These are phyloP conservation scores for Eupithecia insigniata DNA, from an alignment of 2,888 invertebrate species.

Conservation along the genomic window DNA sequence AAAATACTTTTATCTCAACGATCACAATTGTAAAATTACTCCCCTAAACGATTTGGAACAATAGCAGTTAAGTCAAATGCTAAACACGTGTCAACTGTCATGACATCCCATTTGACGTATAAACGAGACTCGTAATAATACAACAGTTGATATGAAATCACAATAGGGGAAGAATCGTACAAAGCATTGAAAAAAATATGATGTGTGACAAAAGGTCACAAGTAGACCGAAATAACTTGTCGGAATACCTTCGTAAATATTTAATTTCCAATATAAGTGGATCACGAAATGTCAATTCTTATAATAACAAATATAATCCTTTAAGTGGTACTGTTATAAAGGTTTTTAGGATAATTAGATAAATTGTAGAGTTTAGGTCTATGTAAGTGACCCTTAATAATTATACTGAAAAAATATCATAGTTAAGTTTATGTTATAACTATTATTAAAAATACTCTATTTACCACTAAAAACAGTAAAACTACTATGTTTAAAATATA, in stretches of 20 bases:
- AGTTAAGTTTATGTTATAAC: neutral
- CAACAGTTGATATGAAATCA: slow-evolving; percentile 72
- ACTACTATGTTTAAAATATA: neutral
- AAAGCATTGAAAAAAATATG: slow-evolving; percentile 33
- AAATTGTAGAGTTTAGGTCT: neutral
- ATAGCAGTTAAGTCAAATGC: slow-evolving; percentile 75
- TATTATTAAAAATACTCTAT: neutral
- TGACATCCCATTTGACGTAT: slow-evolving; percentile 73
- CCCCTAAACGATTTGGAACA: slow-evolving; percentile 73
- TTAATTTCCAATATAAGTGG: slow-evolving; percentile 14
- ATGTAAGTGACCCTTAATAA: neutral
- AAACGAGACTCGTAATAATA: slow-evolving; percentile 73
- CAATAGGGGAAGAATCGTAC: slow-evolving; percentile 56
- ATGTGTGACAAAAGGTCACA: slow-evolving; percentile 28
- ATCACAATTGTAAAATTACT: slow-evolving; percentile 51
- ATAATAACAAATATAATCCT: neutral
- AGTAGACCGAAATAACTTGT: slow-evolving; percentile 27
- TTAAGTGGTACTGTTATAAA: neutral
- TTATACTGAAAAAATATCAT: neutral
- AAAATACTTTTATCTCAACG: slow-evolving; percentile 40
- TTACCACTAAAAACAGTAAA: neutral
- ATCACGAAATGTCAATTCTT: slow-evolving; percentile 26
- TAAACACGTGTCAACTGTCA: slow-evolving; percentile 81
- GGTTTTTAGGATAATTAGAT: neutral
- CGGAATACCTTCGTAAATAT: slow-evolving; percentile 21